Conservation (phyloP, 2,113 vertebrate genomes). For the Urocitellus parryii region DNA sequence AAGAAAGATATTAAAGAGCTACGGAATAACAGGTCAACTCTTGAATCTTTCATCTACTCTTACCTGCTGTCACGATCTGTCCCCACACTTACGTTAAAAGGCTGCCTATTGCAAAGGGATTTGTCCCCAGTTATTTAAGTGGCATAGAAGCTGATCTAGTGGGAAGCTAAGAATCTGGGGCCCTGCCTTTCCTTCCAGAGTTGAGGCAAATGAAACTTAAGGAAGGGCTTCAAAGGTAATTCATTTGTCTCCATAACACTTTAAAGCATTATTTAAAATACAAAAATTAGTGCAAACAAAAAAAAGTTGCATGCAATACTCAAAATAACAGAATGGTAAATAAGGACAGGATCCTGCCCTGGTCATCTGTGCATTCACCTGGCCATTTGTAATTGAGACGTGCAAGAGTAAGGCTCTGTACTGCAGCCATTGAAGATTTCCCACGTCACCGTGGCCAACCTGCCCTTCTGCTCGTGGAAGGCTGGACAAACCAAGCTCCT, state of each 20-base stretch:
- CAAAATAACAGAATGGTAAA: neutral
- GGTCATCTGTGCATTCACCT: neutral
- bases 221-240: neutral
- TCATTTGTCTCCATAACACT: neutral
- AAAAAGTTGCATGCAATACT: neutral
- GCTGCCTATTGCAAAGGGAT: fast-evolving
- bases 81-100: fast-evolving
- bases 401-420: neutral
- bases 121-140: neutral
- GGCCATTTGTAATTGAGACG: fast-evolving
- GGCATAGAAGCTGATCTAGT: fast-evolving
- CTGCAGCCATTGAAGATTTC: neutral
- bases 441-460: too few relatives aligned
- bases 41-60: too few relatives aligned
- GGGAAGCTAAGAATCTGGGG: fast-evolving
- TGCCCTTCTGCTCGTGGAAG: fast-evolving
- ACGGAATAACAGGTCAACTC: too few relatives aligned
- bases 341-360: neutral
- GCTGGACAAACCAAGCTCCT: fast-evolving
- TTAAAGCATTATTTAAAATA: neutral
- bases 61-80: neutral
- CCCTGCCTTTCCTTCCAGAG: fast-evolving
- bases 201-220: neutral
- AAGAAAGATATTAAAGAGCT: too few relatives aligned
- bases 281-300: neutral